Evolutionary conservation across 2,888 invertebrate species (phyloP).

Genomic region (Xanthorhoe spadicearia): DNA sequence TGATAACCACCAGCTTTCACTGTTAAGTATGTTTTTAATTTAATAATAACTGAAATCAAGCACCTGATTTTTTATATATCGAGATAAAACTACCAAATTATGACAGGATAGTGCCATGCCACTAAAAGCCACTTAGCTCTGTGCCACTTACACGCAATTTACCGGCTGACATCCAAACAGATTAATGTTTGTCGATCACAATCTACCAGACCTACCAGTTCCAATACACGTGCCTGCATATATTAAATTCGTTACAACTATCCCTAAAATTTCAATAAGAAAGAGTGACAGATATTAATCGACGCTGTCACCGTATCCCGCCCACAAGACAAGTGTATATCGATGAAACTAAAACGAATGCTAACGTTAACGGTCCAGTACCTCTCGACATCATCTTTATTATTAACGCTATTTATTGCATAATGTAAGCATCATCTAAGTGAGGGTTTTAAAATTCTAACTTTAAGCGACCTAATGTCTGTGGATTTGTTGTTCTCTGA

Average conservation of each 20-base stretch:
- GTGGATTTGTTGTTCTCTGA: too few relatives aligned
- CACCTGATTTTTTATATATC: too few relatives aligned
- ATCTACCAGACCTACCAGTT: slow-evolving; percentile 3
- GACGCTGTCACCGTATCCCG: background rate
- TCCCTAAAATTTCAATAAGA: slow-evolving; percentile 8
- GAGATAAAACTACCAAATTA: background rate
- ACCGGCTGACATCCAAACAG: background rate
- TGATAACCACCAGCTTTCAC: background rate
- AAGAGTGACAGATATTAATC: slow-evolving; percentile 27
- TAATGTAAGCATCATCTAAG: too few relatives aligned
- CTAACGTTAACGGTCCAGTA: too few relatives aligned
- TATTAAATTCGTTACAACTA: slow-evolving; percentile 13
- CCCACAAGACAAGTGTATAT: background rate
- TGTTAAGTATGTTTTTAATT: too few relatives aligned
- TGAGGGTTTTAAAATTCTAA: too few relatives aligned
- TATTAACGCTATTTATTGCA: too few relatives aligned
- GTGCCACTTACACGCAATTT: background rate
- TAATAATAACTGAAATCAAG: too few relatives aligned
- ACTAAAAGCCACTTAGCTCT: background rate
- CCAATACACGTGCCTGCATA: slow-evolving; percentile 10
- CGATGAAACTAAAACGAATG: background rate
- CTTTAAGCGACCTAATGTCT: too few relatives aligned
- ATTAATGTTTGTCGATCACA: slow-evolving; percentile 1
- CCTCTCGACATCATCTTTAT: too few relatives aligned
- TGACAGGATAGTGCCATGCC: background rate